A percentile compares a stretch with the other conserved stretches of the same genome.
These are phyloP conservation scores for Saccopteryx leptura DNA, from an alignment of 2,113 vertebrate genomes.

Conservation along the genomic window DNA sequence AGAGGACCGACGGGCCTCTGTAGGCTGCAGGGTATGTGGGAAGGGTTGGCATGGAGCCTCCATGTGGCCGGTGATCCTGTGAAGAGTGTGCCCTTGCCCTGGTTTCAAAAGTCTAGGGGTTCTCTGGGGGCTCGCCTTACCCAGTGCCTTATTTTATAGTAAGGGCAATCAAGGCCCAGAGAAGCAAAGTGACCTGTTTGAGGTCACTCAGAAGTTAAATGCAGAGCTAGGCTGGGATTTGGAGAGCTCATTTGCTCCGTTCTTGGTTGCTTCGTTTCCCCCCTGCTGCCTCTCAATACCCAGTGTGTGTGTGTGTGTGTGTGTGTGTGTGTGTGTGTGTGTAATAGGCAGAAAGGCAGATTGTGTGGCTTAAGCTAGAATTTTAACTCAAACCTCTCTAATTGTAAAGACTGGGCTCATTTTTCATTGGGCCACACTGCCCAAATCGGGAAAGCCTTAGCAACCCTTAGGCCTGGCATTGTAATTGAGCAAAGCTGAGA, in stretches of 20 bases:
- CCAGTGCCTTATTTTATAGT: not conserved
- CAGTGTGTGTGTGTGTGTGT: no score
- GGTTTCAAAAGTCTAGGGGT: not conserved
- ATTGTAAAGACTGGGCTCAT: not conserved
- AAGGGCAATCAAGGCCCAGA: not conserved
- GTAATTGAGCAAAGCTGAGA: not conserved
- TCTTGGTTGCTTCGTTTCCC: not conserved
- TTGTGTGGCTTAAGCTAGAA: not conserved
- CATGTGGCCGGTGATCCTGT: fast-evolving
- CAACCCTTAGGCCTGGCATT: no score
- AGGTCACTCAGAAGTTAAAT: not conserved
- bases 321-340: not conserved
- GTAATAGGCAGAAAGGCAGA: not conserved
- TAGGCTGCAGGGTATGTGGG: not conserved
- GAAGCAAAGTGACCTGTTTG: not conserved
- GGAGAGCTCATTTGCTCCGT: not conserved
- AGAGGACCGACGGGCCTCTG: not conserved
- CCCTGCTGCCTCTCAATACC: not conserved
- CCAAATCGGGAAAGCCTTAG: not conserved
- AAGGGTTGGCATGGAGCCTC: fast-evolving
- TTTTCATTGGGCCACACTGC: not conserved
- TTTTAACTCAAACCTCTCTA: not conserved
- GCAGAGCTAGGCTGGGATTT: not conserved
- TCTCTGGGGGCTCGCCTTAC: not conserved
- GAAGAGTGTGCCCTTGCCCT: not conserved